Base-by-base conservation (phyloP, 2,797 vertebrate species). In the Bradypodion ventrale region DNA sequence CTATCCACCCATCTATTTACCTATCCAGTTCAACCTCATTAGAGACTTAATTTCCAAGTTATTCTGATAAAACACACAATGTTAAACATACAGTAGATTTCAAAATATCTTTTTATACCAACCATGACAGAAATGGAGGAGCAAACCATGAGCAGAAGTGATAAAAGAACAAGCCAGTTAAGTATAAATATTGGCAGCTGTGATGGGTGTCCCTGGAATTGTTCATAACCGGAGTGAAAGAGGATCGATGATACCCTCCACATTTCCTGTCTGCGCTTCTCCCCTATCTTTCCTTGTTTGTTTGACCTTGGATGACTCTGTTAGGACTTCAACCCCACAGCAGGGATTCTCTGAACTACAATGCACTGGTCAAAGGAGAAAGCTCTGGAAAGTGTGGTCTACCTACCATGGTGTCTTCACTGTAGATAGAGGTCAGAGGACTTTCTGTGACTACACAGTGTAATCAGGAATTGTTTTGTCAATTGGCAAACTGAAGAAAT, bases 381-480 rank as follows among this genome's bases (percentile, higher is more conserved):
- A 91, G 91, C 90, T 92, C 42, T 63, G 88, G 89, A 49, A 75
- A 75, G 74, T 52, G 87, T 84, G 79, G 82, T 72, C 72, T 56
- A 40, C 65, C 79, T 90, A 73, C 84, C 82, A 82, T 86, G 81
- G 85, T 74, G 60, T 72, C 0, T 0, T 73, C 46, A 65, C 0
- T 69, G 0, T 12, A 35, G 29, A 59, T 73, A 73, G 8, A 0
- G 81, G 86, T 68, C 1, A 85, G 72, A 3, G 66, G 15, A 42
- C 15, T 56, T 56, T 15, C 12, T 56, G 66, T 29, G 9, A 46
- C 32, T 35, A n/a, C 44, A n/a, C n/a, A n/a, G n/a, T n/a, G n/a
- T n/a, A n/a, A n/a, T n/a, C n/a, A n/a, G n/a, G n/a, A 76, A 89
- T 92, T 88, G 89, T 46, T 40, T 37, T 46, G 27, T 52, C 37